Evolutionary conservation across 2,797 vertebrate species (phyloP), one percentile per base, ranked within the genome.

Genomic region (Heteromormyrus szaboi): DNA sequence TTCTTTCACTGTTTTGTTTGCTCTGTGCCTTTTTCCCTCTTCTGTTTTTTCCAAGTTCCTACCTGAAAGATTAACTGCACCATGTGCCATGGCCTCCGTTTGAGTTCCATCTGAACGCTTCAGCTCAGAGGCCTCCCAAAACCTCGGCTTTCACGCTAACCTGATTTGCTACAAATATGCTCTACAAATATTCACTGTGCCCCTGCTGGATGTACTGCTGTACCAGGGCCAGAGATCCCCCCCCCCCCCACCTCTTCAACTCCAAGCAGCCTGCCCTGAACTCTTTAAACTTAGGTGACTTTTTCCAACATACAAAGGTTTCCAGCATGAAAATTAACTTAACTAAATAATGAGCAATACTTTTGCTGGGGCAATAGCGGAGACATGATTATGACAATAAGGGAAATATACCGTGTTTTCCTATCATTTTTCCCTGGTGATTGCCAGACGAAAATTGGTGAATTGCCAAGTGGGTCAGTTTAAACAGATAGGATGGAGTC

Each of bases 41-140:
- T 65, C 8, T 37, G 79, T 79, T 54, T 59, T 22, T 19, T 92
- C 88, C 91, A 56, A 92, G 91, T 95, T 97, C 95, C 95, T 96
- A 96, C 95, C 95, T 97, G 95, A 96, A 96, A 96, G 95, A 96
- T 96, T 96, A 95, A 94, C 89, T 53, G 8, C 85, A 44, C 85
- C 85, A 86, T 86, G 53, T 59, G 85, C 53, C 33, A 29, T 54
- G 50, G 25, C 53, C 12, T 86, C 2, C 6, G 85, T 54, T 6
- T 33, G 51, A 56, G 48, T 53, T 22, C 25, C 46, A 51, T 85
- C 83, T 51, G 83, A 48, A 29, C 46, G 11, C 22, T 48, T 92
- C 92, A 95, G 94, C 93, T 94, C 90, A 90, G 90, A 88, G 65
- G 85, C 81, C 29, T 65, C 54, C 54, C 83, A 51, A 29, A 51